These are phyloP conservation scores for Forbesichthys agassizii DNA, from an alignment of 2,113 vertebrate genomes.

Conservation along the genomic window DNA sequence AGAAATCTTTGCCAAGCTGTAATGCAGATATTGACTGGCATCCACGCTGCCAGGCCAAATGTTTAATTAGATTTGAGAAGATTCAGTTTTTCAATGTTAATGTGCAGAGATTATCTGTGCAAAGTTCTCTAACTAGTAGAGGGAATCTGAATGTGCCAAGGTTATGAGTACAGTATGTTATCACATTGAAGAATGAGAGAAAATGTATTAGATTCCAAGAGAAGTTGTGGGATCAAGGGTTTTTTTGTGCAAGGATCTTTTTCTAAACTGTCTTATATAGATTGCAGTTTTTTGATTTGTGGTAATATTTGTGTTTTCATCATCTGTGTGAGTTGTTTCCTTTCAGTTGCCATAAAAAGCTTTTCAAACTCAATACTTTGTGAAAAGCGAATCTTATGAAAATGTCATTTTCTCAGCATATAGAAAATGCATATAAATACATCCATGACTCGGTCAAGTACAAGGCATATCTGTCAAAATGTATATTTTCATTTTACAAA, in stretches of 20 bases:
- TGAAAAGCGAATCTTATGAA: conserved; percentile 69
- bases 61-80: conserved; percentile 41
- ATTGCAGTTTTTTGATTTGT: not conserved
- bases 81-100: conserved; percentile 49
- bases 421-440: conserved; percentile 53
- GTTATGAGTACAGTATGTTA: conserved; percentile 7
- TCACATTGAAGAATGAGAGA: conserved; percentile 14
- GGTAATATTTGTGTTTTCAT: conserved; percentile 42
- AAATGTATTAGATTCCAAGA: conserved; percentile 26
- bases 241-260: conserved; percentile 23
- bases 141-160: conserved; percentile 33
- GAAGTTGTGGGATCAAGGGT: not conserved
- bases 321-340: conserved; percentile 34
- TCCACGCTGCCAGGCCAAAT: conserved; percentile 26
- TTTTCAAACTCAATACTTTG: conserved; percentile 62
- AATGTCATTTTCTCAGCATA: conserved; percentile 67
- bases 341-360: conserved; percentile 40
- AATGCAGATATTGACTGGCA: conserved; percentile 38
- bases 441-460: conserved; percentile 30
- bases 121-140: conserved; percentile 20
- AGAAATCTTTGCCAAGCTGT: conserved; percentile 41
- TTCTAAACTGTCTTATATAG: not conserved
- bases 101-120: conserved; percentile 15
- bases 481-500: conserved; percentile 38
- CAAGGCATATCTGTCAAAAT: conserved; percentile 32